phyloP scores from a whole-genome alignment of 2,113 vertebrate species.

The Microtus richardsoni region DNA sequence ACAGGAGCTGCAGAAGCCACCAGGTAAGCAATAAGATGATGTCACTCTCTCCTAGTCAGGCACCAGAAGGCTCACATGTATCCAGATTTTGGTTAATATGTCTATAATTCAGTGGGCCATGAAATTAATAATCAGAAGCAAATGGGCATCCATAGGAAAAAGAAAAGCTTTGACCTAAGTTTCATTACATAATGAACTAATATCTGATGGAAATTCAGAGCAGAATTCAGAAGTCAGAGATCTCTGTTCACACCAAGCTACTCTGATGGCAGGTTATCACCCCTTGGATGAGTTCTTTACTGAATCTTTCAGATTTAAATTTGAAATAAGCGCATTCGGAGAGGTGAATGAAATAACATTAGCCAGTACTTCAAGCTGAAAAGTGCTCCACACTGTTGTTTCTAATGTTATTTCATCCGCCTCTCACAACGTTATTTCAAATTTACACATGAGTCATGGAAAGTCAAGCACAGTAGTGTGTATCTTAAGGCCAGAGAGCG shows the following conservation, averaged over 20 bases:
- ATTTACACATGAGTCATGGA: background rate
- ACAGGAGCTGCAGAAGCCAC: background rate
- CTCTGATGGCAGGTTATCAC: background rate
- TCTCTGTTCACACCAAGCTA: background rate
- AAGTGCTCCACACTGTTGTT: background rate
- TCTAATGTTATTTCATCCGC: background rate
- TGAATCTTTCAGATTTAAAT: slow-evolving; percentile 1
- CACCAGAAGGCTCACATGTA: background rate
- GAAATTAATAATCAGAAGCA: background rate
- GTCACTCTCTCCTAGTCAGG: background rate
- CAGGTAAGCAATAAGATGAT: background rate
- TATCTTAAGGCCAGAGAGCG: background rate
- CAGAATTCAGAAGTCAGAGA: background rate
- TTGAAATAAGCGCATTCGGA: slow-evolving; percentile 38
- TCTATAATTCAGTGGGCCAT: background rate
- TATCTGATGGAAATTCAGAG: background rate
- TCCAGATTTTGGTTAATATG: background rate
- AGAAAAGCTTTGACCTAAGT: background rate
- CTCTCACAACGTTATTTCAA: background rate
- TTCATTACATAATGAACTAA: slow-evolving; percentile 11
- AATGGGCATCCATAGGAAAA: background rate
- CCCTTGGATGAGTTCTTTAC: background rate
- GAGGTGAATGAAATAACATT: slow-evolving; percentile 5
- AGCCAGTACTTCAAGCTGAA: slow-evolving; percentile 1
- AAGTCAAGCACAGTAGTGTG: background rate